These are phyloP conservation scores for Pseudocheirus occidentalis DNA, from an alignment of 2,797 vertebrate species.

Conservation along the genomic window DNA sequence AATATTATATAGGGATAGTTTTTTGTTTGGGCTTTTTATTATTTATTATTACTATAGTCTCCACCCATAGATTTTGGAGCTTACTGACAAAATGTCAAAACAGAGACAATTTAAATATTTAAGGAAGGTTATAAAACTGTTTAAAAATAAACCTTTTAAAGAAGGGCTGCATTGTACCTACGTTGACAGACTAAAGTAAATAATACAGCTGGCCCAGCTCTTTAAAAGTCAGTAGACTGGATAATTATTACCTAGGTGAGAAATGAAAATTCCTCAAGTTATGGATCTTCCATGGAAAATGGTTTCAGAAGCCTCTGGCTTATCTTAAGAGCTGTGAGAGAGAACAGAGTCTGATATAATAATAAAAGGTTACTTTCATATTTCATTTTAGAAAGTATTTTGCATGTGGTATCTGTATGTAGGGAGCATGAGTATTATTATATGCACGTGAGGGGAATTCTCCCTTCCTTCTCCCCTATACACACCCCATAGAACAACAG, in stretches of 20 bases:
- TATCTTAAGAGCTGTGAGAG: slow-evolving; percentile 2
- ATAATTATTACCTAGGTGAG: slow-evolving; percentile 59
- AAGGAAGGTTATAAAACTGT: slow-evolving; percentile 36
- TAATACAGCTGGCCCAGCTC: slow-evolving; percentile 60
- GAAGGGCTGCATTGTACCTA: neutral
- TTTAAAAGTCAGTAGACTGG: slow-evolving; percentile 72
- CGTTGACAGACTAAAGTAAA: slow-evolving; percentile 58
- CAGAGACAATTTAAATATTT: slow-evolving; percentile 43
- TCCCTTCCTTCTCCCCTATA: neutral
- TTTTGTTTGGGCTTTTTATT: slow-evolving; percentile 65
- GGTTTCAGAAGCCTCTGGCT: neutral
- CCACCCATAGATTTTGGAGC: slow-evolving; percentile 10
- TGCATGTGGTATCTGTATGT: neutral
- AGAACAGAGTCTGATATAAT: neutral
- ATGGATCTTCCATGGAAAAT: slow-evolving; percentile 54
- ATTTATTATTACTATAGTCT: slow-evolving; percentile 54
- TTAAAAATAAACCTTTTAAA: slow-evolving; percentile 36
- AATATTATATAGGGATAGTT: slow-evolving; percentile 66
- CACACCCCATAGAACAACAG: neutral
- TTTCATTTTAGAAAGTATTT: neutral
- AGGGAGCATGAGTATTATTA: neutral
- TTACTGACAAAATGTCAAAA: slow-evolving; percentile 20
- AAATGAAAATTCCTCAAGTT: slow-evolving; percentile 61
- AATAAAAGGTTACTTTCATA: neutral
- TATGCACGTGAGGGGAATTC: neutral